Conservation (phyloP, 2,888 invertebrate species). For the Aproaerema taeniolella region DNA sequence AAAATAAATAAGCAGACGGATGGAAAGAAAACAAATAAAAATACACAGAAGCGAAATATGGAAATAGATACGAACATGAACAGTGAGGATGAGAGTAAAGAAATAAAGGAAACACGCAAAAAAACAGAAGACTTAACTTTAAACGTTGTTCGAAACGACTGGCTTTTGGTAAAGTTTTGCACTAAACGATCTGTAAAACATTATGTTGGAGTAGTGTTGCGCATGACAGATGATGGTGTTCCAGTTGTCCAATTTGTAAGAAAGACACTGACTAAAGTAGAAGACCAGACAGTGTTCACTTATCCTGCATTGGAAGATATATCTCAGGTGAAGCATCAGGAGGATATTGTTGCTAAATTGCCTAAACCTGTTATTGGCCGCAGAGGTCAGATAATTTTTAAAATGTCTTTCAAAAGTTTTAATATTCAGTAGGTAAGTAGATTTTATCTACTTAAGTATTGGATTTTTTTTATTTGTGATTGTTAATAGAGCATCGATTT, state of each 20-base stretch:
- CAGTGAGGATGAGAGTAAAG: too few species aligned
- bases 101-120: too few species aligned
- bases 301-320: conserved; percentile 11
- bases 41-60: too few species aligned
- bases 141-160: too few species aligned
- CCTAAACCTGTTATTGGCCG: too few species aligned
- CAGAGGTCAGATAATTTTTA: conserved; percentile 8
- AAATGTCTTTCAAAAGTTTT: neutral
- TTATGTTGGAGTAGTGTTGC: conserved; percentile 8
- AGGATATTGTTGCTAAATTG: conserved; percentile 14
- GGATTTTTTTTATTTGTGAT: too few species aligned
- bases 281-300: conserved; percentile 8
- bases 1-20: too few species aligned
- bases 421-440: neutral
- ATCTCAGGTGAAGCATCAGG: conserved; percentile 12
- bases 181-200: conserved; percentile 6
- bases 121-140: neutral
- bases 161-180: conserved; percentile 3
- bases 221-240: conserved; percentile 12
- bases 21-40: too few species aligned
- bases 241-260: conserved; percentile 6
- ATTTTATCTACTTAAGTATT: too few species aligned
- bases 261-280: conserved; percentile 5
- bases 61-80: too few species aligned
- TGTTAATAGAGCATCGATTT: too few species aligned